These are phyloP conservation scores for Timema podura DNA, from an alignment of 2,888 invertebrate genomes.

Conservation along the genomic window DNA sequence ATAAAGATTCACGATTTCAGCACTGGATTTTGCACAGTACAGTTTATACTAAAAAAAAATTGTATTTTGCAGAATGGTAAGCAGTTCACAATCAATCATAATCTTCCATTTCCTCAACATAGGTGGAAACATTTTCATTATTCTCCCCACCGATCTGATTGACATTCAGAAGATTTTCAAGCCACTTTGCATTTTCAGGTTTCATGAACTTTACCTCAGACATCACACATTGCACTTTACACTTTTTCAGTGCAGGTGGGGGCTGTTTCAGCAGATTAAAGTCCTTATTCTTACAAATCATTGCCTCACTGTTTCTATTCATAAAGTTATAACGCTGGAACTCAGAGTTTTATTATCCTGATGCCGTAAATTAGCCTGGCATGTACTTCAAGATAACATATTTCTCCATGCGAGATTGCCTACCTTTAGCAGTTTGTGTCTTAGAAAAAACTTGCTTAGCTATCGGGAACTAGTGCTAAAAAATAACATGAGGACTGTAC, in stretches of 20 bases:
- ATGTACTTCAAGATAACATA: slow-evolving; percentile 10
- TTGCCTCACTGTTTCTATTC: not conserved
- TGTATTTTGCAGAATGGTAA: not conserved
- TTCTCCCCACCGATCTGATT: not conserved
- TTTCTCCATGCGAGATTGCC: not conserved
- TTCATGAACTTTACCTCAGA: not conserved
- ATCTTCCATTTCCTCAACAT: not conserved
- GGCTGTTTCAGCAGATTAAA: not conserved
- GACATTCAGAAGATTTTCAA: not conserved
- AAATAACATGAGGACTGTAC: too few relatives aligned
- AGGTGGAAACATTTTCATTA: not conserved
- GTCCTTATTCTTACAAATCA: not conserved
- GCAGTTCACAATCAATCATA: not conserved
- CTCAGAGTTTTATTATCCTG: not conserved
- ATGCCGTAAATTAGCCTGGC: not conserved
- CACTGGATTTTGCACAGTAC: not conserved
- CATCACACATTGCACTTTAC: not conserved
- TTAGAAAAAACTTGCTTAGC: not conserved
- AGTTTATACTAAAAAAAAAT: not conserved
- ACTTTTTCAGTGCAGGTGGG: too few relatives aligned
- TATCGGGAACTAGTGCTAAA: too few relatives aligned
- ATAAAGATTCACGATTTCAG: not conserved
- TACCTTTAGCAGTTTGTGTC: not conserved
- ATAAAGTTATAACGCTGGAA: not conserved
- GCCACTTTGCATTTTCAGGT: slow-evolving; percentile 11